Conservation (phyloP, 2,888 invertebrate genomes). For the Sisyra terminalis region DNA sequence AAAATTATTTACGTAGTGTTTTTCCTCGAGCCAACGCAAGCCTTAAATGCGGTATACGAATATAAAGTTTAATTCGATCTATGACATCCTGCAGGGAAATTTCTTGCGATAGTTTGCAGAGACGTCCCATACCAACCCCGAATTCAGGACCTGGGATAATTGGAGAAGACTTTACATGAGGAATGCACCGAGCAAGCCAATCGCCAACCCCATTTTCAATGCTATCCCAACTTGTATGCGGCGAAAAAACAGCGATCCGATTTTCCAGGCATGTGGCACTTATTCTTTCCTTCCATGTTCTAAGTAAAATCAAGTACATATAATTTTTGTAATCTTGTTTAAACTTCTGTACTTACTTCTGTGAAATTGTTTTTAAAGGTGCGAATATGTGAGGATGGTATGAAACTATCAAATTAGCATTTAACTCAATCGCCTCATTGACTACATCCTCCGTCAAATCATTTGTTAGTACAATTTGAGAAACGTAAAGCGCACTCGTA, state of each 20-base stretch:
- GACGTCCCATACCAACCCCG: constrained; percentile 35
- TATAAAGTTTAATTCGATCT: constrained; percentile 47
- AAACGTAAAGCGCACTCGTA: constrained; percentile 29
- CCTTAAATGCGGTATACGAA: constrained; percentile 51
- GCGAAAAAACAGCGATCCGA: constrained; percentile 78
- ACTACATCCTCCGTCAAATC: constrained; percentile 82
- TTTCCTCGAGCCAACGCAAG: constrained; percentile 43
- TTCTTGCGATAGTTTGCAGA: constrained; percentile 30
- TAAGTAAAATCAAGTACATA: constrained; percentile 18
- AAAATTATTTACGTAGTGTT: constrained; percentile 21
- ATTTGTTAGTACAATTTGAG: constrained; percentile 68
- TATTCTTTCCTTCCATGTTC: constrained; percentile 67
- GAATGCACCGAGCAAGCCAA: constrained; percentile 68
- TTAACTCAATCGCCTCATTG: constrained; percentile 52
- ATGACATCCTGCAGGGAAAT: constrained; percentile 44
- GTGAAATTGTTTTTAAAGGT: constrained; percentile 61
- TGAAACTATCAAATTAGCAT: constrained; percentile 67
- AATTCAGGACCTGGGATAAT: constrained; percentile 25
- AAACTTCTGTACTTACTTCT: constrained; percentile 38
- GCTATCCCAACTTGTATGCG: constrained; percentile 84
- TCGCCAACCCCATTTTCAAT: constrained; percentile 77
- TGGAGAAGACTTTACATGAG: constrained; percentile 24
- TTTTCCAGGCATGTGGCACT: constrained; percentile 65
- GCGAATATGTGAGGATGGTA: constrained; percentile 95
- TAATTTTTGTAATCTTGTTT: constrained; percentile 1